Conservation (phyloP, 2,888 invertebrate genomes). For the Synergus umbraculus region DNA sequence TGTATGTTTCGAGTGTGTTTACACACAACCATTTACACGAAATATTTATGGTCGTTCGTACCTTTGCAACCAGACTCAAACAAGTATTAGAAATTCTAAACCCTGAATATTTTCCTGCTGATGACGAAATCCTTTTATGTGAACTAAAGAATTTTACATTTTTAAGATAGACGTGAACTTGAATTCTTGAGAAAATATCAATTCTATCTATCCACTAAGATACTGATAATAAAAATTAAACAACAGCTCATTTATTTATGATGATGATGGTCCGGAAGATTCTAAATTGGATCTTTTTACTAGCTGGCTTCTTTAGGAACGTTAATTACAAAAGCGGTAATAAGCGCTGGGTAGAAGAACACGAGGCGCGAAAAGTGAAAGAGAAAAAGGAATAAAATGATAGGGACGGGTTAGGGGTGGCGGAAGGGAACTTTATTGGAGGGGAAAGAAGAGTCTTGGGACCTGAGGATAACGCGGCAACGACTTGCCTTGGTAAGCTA, state of each 20-base stretch:
- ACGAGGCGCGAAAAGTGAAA: constrained; percentile 39
- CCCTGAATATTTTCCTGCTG: not conserved
- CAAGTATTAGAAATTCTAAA: not conserved
- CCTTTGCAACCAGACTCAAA: not conserved
- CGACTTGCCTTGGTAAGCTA: constrained; percentile 53
- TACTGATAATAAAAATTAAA: not conserved
- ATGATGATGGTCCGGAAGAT: not conserved
- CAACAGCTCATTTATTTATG: not conserved
- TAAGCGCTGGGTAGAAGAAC: not conserved
- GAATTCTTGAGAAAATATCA: too few species aligned
- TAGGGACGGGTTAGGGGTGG: constrained; percentile 38
- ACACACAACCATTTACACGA: not conserved
- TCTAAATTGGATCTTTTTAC: not conserved
- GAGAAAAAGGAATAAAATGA: constrained; percentile 42
- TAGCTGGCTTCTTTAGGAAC: not conserved
- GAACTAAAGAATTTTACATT: too few species aligned
- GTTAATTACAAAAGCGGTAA: not conserved
- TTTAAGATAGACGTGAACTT: too few species aligned
- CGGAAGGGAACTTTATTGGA: constrained; percentile 13
- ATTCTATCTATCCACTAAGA: not conserved
- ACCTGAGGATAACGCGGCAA: constrained; percentile 51
- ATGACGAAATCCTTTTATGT: not conserved
- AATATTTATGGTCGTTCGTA: not conserved
- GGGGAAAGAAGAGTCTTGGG: constrained; percentile 47
- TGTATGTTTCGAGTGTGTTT: not conserved